These are phyloP conservation scores for Callimorpha dominula DNA, from an alignment of 2,888 invertebrate genomes.

Conservation along the genomic window DNA sequence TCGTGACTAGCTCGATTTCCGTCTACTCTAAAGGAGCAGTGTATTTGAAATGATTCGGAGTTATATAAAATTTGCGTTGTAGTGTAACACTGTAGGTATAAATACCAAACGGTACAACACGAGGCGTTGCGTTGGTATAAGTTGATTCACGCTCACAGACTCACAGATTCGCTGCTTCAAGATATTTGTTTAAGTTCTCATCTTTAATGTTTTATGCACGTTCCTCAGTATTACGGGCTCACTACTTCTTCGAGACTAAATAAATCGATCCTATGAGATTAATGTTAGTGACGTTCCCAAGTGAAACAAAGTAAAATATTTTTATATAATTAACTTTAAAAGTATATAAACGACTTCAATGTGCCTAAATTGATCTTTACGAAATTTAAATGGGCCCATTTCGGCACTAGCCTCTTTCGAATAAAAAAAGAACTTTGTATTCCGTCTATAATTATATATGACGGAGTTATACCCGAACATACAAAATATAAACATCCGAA, in stretches of 20 bases:
- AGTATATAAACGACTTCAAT: too few species aligned
- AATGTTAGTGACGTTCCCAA: neutral
- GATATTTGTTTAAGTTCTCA: constrained; percentile 21
- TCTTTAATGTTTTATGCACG: constrained; percentile 11
- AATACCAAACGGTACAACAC: constrained; percentile 53
- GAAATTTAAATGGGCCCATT: too few species aligned
- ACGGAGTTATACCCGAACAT: too few species aligned
- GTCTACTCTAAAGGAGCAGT: constrained; percentile 29
- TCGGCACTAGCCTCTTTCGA: too few species aligned
- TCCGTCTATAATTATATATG: too few species aligned
- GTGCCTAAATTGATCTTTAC: too few species aligned
- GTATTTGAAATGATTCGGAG: constrained; percentile 29
- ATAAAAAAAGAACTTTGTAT: too few species aligned
- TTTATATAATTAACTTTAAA: neutral
- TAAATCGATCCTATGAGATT: neutral
- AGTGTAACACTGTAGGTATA: constrained; percentile 38
- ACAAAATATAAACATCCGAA: too few species aligned
- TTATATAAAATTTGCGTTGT: constrained; percentile 34
- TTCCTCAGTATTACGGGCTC: neutral
- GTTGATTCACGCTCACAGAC: constrained; percentile 30
- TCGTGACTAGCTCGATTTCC: constrained; percentile 6
- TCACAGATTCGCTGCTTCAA: constrained; percentile 23
- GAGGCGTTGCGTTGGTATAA: constrained; percentile 37
- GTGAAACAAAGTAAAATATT: neutral
- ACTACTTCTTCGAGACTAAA: neutral